Evolutionary conservation across 64 coral and sea anemone genomes (phyloP).

Genomic region (Actinia tenebrosa): DNA sequence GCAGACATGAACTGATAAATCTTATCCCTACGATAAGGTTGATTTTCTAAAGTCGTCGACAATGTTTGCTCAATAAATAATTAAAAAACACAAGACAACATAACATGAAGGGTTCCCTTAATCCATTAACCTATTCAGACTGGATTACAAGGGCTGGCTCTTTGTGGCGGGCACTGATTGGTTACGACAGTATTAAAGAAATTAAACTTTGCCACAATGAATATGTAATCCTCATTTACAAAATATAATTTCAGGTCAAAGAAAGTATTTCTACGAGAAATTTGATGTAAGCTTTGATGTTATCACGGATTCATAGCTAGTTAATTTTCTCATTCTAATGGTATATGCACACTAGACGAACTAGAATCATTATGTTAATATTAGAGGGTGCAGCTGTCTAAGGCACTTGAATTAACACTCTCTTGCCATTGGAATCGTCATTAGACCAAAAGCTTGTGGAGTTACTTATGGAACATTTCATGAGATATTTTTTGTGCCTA

Average conservation of each 20-base stretch:
- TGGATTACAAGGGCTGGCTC: neutral
- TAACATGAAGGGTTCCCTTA: neutral
- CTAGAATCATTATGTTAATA: neutral
- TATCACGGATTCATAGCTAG: neutral
- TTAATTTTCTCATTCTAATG: neutral
- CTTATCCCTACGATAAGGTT: neutral
- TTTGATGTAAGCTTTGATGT: neutral
- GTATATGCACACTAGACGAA: neutral
- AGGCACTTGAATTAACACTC: neutral
- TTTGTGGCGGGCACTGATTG: neutral
- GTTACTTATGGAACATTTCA: neutral
- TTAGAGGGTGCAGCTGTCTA: neutral
- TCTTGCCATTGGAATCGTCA: neutral
- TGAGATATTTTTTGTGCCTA: neutral
- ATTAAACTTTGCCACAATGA: neutral
- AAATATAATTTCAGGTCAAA: neutral
- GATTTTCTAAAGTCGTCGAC: neutral
- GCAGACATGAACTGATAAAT: neutral
- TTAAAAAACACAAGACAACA: neutral
- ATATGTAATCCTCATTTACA: neutral
- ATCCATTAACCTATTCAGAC: neutral
- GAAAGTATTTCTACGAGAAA: neutral
- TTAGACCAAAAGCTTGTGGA: neutral
- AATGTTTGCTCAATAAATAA: neutral
- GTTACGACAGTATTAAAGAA: neutral